Base-by-base conservation (phyloP, 2,888 invertebrate genomes). In the Tipula vernalis region DNA sequence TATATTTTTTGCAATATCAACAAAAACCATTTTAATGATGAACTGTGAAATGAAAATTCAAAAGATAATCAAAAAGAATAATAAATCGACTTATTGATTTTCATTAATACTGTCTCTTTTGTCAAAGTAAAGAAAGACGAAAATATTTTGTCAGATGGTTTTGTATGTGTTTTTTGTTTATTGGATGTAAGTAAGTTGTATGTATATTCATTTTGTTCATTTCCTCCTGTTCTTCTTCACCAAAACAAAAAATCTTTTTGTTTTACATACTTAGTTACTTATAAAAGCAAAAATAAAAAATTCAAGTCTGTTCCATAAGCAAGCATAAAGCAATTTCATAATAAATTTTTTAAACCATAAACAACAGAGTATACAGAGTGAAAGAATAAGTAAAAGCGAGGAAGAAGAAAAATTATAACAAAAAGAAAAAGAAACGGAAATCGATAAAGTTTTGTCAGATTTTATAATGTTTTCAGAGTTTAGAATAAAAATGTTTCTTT, bases 361-460 rank as follows among this genome's bases (percentile, higher is more conserved):
- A 51, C 51, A 71, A 71, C 51, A 57, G 51, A 57, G 51, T 57
- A 6, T 57, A 57, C 15, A 15, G 15, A 57, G 6, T 15, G 51
- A 57, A 57, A 57, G 15, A 71, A 71, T 28, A 71, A 71, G 51
- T n/a, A 71, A 10, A 71, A 71, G 12, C 6, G 10, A 71, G 28
- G 71, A 71, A 18, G 28, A 71, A 71, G 28, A 71, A 71, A 71
- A 71, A 28, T 28, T 10, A 28, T 28, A 71, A 71, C 10, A 71
- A 28, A 71, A 71, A 28, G 28, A 18, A 71, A 71, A 71, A 71
- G 71, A 71, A 71, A 71, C 71, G 71, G 71, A 71, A 71, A 71
- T 71, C 71, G 71, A 71, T 71, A 71, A 71, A 71, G 71, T 71
- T 71, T 71, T 71, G 71, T 71, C 71, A 71, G 71, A 71, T 71